A percentile compares a stretch with the other conserved stretches of the same genome.
Conservation (phyloP, 2,113 vertebrate species). For the Apodemus sylvaticus region DNA sequence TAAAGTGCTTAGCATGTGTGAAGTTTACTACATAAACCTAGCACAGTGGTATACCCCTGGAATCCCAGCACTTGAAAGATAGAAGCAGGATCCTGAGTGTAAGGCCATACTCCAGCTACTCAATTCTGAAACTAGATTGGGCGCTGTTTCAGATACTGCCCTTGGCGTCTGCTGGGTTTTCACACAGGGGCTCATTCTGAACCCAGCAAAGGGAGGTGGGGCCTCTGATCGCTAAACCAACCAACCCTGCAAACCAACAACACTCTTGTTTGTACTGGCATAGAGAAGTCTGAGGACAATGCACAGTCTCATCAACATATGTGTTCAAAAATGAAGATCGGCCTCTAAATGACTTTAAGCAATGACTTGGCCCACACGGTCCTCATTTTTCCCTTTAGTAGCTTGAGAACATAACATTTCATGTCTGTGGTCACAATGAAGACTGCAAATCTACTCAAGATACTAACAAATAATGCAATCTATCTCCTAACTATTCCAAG, state of each 20-base stretch:
- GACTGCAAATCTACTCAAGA: background rate
- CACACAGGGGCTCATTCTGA: background rate
- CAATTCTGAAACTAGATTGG: background rate
- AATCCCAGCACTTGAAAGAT: background rate
- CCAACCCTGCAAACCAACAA: background rate
- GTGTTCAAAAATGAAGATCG: background rate
- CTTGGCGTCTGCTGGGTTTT: background rate
- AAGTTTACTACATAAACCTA: too few relatives aligned
- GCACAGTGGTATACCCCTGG: background rate
- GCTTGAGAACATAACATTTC: background rate
- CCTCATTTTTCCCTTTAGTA: background rate
- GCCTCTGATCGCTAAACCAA: background rate
- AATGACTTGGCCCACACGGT: background rate
- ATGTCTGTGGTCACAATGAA: background rate
- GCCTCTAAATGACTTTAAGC: background rate
- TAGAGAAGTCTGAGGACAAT: background rate
- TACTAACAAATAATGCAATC: background rate
- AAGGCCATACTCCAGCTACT: background rate
- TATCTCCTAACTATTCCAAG: background rate
- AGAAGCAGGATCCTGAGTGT: background rate
- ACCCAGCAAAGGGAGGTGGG: background rate
- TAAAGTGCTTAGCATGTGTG: background rate
- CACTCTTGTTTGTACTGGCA: background rate
- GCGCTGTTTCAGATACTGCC: background rate
- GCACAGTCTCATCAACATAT: background rate